Evolutionary conservation across 92 coral and sea anemone species (phyloP), one percentile per base, ranked within the genome.

Genomic region (Zoanthus solanderi): DNA sequence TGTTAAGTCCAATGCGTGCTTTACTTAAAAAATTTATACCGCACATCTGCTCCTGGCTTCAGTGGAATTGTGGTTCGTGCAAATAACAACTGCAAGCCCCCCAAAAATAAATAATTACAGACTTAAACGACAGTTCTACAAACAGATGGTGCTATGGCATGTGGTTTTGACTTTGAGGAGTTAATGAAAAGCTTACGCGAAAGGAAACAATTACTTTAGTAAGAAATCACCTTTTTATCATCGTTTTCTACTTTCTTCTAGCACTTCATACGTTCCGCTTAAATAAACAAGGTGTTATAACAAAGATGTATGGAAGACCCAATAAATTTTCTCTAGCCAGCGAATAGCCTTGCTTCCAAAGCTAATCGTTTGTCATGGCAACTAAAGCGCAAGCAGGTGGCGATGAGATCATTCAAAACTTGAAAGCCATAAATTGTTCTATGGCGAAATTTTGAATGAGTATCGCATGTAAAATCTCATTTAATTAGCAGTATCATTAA

Each of bases 201-300:
- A 57, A 46, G 60, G 60, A 81, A 66, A 81, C 44, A 67, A 11
- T 46, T 81, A 65, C 18, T 81, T 47, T 42, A 29, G 44, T 8
- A 47, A 81, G 46, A 66, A 81, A 66, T 81, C 85, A 81, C 85
- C 85, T 81, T 81, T 81, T 81, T 81, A 81, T 81, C 85, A 81
- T 81, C 44, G 58, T 81, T 81, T 68, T 46, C 31, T 58, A 44
- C 46, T 66, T 81, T 68, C 65, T 60, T 60, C 85, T 7, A 14
- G 57, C 63, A 66, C 85, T 47, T 81, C 85, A 66, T 81, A 81
- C 85, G 74, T 42, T 50, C 85, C 47, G 46, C 75, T 66, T 65
- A 63, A 66, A 81, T 29, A 81, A 81, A 73, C 67, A 66, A 16
- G 13, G 47, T 5, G 4, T 23, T 28, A 81, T 11, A 63, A 45